Conservation (phyloP, 2,888 invertebrate species). For the Drosophila mimetica region DNA sequence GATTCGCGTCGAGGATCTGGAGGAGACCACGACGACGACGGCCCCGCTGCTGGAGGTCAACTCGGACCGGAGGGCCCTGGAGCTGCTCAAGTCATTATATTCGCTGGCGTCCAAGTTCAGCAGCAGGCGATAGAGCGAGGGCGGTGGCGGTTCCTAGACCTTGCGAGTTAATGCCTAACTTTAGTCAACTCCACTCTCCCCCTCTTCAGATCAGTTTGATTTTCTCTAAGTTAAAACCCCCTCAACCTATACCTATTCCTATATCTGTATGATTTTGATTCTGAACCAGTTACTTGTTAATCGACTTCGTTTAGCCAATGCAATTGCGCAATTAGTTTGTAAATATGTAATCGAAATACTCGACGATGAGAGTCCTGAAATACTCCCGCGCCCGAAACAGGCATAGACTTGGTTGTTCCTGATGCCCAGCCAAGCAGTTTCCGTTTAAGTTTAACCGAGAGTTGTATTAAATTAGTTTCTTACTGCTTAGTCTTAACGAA, state of each 20-base stretch:
- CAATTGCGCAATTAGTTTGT: conserved; percentile 66
- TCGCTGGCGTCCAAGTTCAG: conserved; percentile 91
- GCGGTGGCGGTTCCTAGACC: conserved; percentile 65
- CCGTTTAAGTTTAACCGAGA: conserved; percentile 48
- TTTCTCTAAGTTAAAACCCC: conserved; percentile 31
- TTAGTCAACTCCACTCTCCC: conserved; percentile 68
- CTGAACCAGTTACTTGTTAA: conserved; percentile 52
- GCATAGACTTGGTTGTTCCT: conserved; percentile 30
- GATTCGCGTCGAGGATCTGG: conserved; percentile 82
- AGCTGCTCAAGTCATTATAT: conserved; percentile 92
- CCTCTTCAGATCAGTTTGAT: conserved; percentile 17
- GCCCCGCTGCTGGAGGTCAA: conserved; percentile 72
- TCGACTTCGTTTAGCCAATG: conserved; percentile 64
- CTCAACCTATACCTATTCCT: background rate
- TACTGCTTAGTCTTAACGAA: conserved; percentile 61
- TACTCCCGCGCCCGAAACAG: conserved; percentile 23
- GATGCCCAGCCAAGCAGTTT: conserved; percentile 40
- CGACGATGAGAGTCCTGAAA: conserved; percentile 43
- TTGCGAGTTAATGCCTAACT: conserved; percentile 69
- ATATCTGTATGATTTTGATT: conserved; percentile 21
- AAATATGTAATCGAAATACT: conserved; percentile 73
- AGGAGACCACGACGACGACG: conserved; percentile 61
- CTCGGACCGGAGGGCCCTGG: conserved; percentile 91
- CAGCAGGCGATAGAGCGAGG: conserved; percentile 86
- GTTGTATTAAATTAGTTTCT: conserved; percentile 70